Base-by-base conservation (phyloP, 2,113 vertebrate species). In the Oxyura jamaicensis region DNA sequence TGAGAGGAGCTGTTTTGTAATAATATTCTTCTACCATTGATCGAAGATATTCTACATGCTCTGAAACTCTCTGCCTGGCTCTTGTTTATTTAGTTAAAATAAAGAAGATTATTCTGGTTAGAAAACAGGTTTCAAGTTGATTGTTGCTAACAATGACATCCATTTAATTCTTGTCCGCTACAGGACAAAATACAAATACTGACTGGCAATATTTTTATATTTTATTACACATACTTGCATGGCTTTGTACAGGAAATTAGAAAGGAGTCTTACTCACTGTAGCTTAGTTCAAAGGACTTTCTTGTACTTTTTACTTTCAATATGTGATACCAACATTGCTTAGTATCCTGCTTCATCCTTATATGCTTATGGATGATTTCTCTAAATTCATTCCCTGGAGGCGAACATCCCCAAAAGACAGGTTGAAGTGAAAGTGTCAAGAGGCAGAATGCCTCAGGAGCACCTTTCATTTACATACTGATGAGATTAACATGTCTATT, bases 61-160 rank as follows among this genome's bases (percentile, higher is more conserved):
- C 82, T 82, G 85, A 80, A 92, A 69, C 33, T 90, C 59, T 86
- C 79, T 90, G 65, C 13, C 60, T 75, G 76, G 29, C 21, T 91
- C 79, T 88, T 90, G 69, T 86, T 93, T 88, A 78, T 81, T 86
- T 76, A 68, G 42, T 82, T 81, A 90, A 94, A 97, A 96, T 88
- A 91, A 95, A 95, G 79, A 85, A 81, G 59, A 88, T 94, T 94
- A 91, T 96, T 96, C 92, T 94, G 60, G 65, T 81, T 90, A 90
- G 85, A 90, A 96, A 94, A 83, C 75, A 86, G 36, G 23, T 86
- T 94, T 88, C 88, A 77, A 81, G 52, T 53, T 71, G 88, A 79
- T 65, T 91, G 26, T 95, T 86, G 19, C 69, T 88, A 81, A 65
- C 72, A 60, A n/a, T 42, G 52, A 20, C 66, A 66, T 50, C 62